Percentiles rank a stretch among this genome's conserved stretches.
Conservation (phyloP, 64 coral and sea anemone species). For the Platygyra sinensis region DNA sequence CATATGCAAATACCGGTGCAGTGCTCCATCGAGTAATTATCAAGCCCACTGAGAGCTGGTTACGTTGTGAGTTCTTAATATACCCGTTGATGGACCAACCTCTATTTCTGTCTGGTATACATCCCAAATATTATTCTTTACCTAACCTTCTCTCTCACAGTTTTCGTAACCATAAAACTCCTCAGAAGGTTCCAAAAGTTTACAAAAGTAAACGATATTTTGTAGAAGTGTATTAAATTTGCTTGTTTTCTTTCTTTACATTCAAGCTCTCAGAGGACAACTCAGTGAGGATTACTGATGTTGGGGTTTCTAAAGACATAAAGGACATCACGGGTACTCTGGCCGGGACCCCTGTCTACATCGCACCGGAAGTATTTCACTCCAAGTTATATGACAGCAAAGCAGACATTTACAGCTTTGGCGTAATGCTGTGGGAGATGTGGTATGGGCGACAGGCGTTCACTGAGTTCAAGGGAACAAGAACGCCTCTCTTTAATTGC, state of each 20-base stretch:
- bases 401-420: conserved; percentile 44
- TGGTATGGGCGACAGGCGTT: conserved; percentile 31
- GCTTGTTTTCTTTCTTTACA: not conserved
- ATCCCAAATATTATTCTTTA: no score
- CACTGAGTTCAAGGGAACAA: not conserved
- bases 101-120: no score
- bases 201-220: no score
- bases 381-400: conserved; percentile 1
- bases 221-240: no score
- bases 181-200: no score
- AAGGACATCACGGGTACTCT: conserved; percentile 23
- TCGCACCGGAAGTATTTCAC: conserved; percentile 15
- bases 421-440: conserved; percentile 48
- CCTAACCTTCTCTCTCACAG: no score
- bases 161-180: no score
- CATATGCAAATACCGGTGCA: no score
- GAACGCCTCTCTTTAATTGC: not conserved
- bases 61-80: no score
- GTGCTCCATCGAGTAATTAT: no score
- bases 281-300: not conserved
- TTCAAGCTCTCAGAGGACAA: conserved; percentile 4
- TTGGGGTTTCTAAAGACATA: not conserved
- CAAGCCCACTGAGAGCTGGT: no score
- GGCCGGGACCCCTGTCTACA: not conserved
- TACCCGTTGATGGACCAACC: no score